Evolutionary conservation across 1,140 invertebrate genomes (phyloP), one percentile per base, ranked within the genome.

Genomic region (Scylla paramamosain): DNA sequence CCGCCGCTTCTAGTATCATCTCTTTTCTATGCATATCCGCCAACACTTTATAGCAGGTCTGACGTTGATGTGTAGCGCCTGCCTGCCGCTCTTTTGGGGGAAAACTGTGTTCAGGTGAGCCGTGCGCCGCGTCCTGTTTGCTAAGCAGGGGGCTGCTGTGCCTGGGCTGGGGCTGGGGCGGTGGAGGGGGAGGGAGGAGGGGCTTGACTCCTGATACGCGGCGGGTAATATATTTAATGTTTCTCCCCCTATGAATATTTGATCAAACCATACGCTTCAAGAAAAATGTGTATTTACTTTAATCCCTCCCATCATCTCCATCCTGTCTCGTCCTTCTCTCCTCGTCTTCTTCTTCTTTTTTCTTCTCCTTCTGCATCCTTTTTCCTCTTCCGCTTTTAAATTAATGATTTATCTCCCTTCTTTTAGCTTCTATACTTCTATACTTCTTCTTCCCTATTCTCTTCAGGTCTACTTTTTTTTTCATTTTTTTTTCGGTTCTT

Each of bases 201-300:
- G 67, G 7, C 67, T 77, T 77, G 25, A 77, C n/a, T 77, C 67
- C 10, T 77, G 67, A 77, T 77, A 77, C 67, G 67, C 67, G 25
- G 67, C 67, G 67, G 67, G 67, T 77, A 77, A 77, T 77, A 77
- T 77, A 77, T 77, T 77, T 77, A 77, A 77, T 77, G 67, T 77
- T 77, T 1, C 67, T 77, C 25, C 67, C n/a, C 25, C 67, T 77
- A 77, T 77, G 67, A 77, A 77, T 77, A 77, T 77, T 77, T 77
- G 67, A 77, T 77, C 67, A 77, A 77, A 77, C 67, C 67, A 25
- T 77, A 77, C 67, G 8, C 67, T 77, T n/a, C 20, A 77, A n/a
- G n/a, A 77, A 77, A 25, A 77, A n/a, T n/a, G 67, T 77, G 8
- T 77, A 20, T 77, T 77, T 77, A 77, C 67, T n/a, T 77, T 20